Percentiles rank a stretch among this genome's conserved stretches.
Conservation (phyloP, 2,888 invertebrate species). For the Slavum lentiscoides region DNA sequence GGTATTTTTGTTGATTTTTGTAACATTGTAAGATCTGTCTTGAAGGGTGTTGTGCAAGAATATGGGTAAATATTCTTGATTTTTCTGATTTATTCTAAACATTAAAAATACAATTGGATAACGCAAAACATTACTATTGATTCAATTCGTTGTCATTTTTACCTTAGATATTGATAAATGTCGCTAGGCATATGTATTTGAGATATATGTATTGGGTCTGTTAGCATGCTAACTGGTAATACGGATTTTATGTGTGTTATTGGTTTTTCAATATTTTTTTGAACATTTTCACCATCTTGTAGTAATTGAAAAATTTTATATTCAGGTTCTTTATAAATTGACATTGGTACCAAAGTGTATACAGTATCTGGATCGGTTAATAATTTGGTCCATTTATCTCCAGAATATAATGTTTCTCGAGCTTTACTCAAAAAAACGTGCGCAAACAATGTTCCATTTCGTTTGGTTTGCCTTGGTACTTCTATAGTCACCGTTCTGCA, state of each 20-base stretch:
- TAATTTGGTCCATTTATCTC: constrained; percentile 50
- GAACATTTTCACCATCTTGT: constrained; percentile 60
- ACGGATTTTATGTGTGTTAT: constrained; percentile 76
- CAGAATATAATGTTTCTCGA: constrained; percentile 12
- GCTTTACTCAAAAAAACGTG: constrained; percentile 67
- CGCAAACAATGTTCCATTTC: constrained; percentile 83
- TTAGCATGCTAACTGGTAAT: constrained; percentile 76
- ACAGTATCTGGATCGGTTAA: constrained; percentile 56
- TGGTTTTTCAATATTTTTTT: constrained; percentile 60
- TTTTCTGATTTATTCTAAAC: constrained; percentile 57
- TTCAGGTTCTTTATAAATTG: constrained; percentile 54
- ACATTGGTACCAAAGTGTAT: constrained; percentile 56
- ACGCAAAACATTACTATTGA: neutral
- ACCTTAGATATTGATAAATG: constrained; percentile 64
- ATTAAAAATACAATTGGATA: neutral
- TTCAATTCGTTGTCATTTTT: constrained; percentile 54
- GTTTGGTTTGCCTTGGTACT: constrained; percentile 73
- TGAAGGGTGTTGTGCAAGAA: constrained; percentile 81
- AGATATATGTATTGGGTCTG: constrained; percentile 72
- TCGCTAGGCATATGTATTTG: constrained; percentile 68
- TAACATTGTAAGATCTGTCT: constrained; percentile 75
- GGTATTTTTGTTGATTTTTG: constrained; percentile 72
- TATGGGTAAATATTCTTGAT: constrained; percentile 77
- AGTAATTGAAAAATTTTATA: constrained; percentile 69
- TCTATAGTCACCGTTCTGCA: constrained; percentile 68